phyloP scores from a whole-genome alignment of 2,797 vertebrate genomes.

The Sparus aurata region DNA sequence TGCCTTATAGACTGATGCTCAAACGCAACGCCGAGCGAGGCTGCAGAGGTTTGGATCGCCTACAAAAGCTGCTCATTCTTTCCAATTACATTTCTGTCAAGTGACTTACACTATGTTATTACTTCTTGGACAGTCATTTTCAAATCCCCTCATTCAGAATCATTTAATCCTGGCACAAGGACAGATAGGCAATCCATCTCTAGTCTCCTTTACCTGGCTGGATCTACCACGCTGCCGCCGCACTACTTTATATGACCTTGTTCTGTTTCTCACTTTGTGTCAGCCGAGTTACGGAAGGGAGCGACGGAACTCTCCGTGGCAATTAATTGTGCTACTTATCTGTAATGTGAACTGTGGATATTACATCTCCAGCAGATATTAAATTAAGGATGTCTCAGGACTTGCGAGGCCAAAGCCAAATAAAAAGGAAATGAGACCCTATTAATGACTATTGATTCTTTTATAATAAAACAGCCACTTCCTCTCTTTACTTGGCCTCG shows the following conservation, averaged over 20 bases:
- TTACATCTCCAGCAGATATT: conserved; percentile 79
- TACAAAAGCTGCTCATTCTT: conserved; percentile 65
- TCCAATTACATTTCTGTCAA: conserved; percentile 76
- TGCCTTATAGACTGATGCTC: conserved; percentile 15
- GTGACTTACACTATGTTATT: conserved; percentile 80
- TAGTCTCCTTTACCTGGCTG: conserved; percentile 61
- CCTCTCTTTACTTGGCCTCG: conserved; percentile 59
- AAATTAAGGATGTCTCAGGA: conserved; percentile 81
- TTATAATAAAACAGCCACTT: conserved; percentile 72
- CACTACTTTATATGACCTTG: conserved; percentile 71
- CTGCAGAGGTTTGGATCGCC: conserved; percentile 31
- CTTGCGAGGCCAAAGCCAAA: conserved; percentile 74
- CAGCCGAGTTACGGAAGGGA: conserved; percentile 49
- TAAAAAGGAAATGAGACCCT: conserved; percentile 78
- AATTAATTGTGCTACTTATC: conserved; percentile 81
- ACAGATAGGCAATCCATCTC: conserved; percentile 77
- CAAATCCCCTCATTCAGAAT: conserved; percentile 70
- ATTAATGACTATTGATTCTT: conserved; percentile 84
- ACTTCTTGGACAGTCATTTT: conserved; percentile 78
- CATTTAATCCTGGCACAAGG: conserved; percentile 63
- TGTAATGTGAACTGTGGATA: conserved; percentile 81
- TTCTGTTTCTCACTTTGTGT: conserved; percentile 59
- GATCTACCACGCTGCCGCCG: conserved; percentile 27
- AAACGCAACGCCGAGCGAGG: conserved; percentile 6
- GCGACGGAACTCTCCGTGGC: conserved; percentile 59